A percentile compares a stretch with the other conserved stretches of the same genome.
phyloP scores from a whole-genome alignment of 2,888 invertebrate genomes.

The Mycalesis mineus region DNA sequence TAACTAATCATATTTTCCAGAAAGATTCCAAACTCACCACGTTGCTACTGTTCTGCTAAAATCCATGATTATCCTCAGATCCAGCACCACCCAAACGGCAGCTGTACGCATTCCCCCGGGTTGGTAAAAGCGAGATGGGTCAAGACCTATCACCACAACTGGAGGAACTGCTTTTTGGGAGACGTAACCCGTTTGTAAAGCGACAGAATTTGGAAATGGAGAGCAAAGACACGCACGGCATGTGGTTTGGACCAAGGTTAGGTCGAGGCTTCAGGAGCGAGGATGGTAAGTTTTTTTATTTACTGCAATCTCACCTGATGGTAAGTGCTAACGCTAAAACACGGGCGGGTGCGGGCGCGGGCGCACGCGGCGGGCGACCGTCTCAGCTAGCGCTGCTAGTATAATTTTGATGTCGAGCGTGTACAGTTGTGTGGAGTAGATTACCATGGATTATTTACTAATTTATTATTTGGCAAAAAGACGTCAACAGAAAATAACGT shows the following conservation, averaged over 20 bases:
- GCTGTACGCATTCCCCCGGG: constrained; percentile 64
- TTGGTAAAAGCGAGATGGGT: constrained; percentile 49
- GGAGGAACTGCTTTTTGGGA: constrained; percentile 33
- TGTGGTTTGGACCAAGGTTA: constrained; percentile 85
- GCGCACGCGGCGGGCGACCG: too few species aligned
- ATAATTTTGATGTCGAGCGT: too few species aligned
- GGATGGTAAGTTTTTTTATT: constrained; percentile 41
- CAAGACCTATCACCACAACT: constrained; percentile 30
- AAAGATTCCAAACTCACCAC: too few species aligned
- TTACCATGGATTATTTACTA: too few species aligned
- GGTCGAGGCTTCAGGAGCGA: constrained; percentile 71
- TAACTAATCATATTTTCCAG: too few species aligned
- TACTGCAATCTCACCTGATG: not conserved
- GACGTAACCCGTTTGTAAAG: constrained; percentile 33
- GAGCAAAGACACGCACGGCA: constrained; percentile 44
- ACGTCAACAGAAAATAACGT: too few species aligned
- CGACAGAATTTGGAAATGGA: constrained; percentile 26
- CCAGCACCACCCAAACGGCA: constrained; percentile 51
- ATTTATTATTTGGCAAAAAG: too few species aligned
- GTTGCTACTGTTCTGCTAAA: too few species aligned
- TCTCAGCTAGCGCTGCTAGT: too few species aligned
- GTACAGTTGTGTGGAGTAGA: too few species aligned
- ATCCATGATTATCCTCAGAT: constrained; percentile 47
- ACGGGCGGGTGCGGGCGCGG: too few species aligned
- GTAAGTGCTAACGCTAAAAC: too few species aligned